Percentiles rank a stretch among this genome's conserved stretches.
These are phyloP conservation scores for Folsomia candida DNA, from an alignment of 2,888 invertebrate species.

Conservation along the genomic window DNA sequence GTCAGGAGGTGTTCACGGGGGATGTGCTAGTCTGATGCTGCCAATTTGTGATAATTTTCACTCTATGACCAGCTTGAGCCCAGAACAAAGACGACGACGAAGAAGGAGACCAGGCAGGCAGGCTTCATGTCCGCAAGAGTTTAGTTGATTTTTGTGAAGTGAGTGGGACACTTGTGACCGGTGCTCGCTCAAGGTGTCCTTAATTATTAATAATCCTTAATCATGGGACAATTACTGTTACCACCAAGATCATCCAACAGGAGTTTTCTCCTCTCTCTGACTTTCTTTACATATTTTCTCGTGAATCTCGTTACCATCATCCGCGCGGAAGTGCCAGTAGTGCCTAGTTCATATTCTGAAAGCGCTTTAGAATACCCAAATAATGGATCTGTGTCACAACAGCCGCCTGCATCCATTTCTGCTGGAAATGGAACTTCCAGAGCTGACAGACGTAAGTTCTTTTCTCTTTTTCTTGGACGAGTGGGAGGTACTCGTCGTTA, in stretches of 20 bases:
- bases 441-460: slow-evolving; percentile 47
- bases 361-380: slow-evolving; percentile 37
- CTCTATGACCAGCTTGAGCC: slow-evolving; percentile 3
- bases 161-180: slow-evolving; percentile 22
- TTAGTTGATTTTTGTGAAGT: slow-evolving; percentile 32
- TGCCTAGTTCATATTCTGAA: slow-evolving; percentile 17
- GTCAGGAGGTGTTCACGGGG: slow-evolving; percentile 13
- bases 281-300: slow-evolving; percentile 28
- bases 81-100: neutral
- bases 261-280: slow-evolving; percentile 29
- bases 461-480: too few relatives aligned
- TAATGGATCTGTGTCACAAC: slow-evolving; percentile 33
- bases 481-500: too few relatives aligned
- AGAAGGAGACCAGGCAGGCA: slow-evolving; percentile 12
- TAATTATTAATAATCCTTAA: slow-evolving; percentile 6
- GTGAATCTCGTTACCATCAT: slow-evolving; percentile 36
- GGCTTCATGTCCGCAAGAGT: slow-evolving; percentile 22
- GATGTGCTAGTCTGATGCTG: neutral
- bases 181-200: slow-evolving; percentile 13
- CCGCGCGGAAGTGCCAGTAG: slow-evolving; percentile 4
- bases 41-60: neutral
- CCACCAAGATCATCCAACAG: slow-evolving; percentile 26
- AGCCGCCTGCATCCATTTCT: slow-evolving; percentile 32
- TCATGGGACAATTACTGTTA: slow-evolving; percentile 33
- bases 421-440: slow-evolving; percentile 46